These are phyloP conservation scores for Periplaneta americana DNA, from an alignment of 1,140 invertebrate species.

Conservation along the genomic window DNA sequence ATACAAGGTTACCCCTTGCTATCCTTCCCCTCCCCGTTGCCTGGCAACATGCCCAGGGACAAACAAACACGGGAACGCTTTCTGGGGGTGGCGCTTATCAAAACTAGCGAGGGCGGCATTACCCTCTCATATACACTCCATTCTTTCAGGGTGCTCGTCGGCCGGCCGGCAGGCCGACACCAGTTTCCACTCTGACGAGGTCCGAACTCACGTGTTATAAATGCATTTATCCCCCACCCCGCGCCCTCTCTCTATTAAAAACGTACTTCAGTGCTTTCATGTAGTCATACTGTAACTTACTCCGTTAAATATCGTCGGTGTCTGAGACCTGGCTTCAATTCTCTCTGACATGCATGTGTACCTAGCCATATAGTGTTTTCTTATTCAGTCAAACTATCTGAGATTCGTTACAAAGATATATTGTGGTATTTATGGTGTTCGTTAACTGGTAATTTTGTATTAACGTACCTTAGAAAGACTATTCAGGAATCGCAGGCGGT, in stretches of 20 bases:
- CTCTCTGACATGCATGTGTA: too few relatives aligned
- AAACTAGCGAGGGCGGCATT: constrained; percentile 14
- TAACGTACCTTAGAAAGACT: too few relatives aligned
- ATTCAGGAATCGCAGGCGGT: too few relatives aligned
- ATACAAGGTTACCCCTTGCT: neutral
- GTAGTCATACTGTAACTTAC: too few relatives aligned
- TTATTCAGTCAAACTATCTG: too few relatives aligned
- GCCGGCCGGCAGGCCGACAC: neutral
- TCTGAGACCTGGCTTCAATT: too few relatives aligned
- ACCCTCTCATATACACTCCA: neutral
- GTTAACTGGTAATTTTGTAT: too few relatives aligned
- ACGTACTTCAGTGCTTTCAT: neutral
- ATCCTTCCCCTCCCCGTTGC: constrained; percentile 4
- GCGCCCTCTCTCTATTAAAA: neutral
- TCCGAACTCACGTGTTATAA: neutral
- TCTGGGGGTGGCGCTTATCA: constrained; percentile 19
- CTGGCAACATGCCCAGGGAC: constrained; percentile 16
- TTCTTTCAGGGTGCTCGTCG: neutral
- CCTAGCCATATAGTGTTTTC: too few relatives aligned
- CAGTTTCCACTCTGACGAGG: constrained; percentile 15
- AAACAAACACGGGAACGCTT: constrained; percentile 22
- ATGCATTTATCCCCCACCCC: neutral
- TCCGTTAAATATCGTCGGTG: too few relatives aligned
- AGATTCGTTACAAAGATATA: too few relatives aligned
- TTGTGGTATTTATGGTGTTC: too few relatives aligned